phyloP scores from a whole-genome alignment of 2,888 invertebrate genomes.

The Pyrrhia umbra region DNA sequence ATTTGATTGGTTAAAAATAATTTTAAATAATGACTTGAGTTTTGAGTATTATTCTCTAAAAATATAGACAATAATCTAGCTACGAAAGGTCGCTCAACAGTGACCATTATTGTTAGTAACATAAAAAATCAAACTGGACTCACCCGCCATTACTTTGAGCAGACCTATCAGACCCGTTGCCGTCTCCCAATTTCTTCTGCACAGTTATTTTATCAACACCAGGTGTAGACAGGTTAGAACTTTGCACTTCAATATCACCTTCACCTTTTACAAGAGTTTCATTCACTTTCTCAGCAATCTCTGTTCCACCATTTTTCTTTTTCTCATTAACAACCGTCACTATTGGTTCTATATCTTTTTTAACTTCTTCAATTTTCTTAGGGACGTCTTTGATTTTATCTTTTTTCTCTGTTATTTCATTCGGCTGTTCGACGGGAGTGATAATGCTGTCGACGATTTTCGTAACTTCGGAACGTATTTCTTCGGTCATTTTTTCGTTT shows the following conservation, averaged over 20 bases:
- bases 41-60: too few relatives aligned
- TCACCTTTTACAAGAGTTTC: conserved; percentile 89
- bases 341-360: conserved; percentile 80
- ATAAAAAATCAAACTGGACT: conserved; percentile 62
- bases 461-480: conserved; percentile 81
- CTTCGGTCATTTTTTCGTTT: conserved; percentile 73
- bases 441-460: conserved; percentile 87
- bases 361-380: conserved; percentile 59
- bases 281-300: conserved; percentile 77
- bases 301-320: conserved; percentile 72
- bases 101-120: too few relatives aligned
- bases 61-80: too few relatives aligned
- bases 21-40: too few relatives aligned
- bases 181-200: conserved; percentile 75
- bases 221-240: conserved; percentile 88
- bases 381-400: conserved; percentile 61
- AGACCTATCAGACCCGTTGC: conserved; percentile 81
- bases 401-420: conserved; percentile 64
- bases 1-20: too few relatives aligned
- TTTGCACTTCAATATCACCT: conserved; percentile 91
- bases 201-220: conserved; percentile 72
- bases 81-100: too few relatives aligned
- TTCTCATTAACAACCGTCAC: conserved; percentile 85
- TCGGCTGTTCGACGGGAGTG: conserved; percentile 85
- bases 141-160: conserved; percentile 86